phyloP scores from a whole-genome alignment of 2,888 invertebrate species.

The Apodemia hepburni region DNA sequence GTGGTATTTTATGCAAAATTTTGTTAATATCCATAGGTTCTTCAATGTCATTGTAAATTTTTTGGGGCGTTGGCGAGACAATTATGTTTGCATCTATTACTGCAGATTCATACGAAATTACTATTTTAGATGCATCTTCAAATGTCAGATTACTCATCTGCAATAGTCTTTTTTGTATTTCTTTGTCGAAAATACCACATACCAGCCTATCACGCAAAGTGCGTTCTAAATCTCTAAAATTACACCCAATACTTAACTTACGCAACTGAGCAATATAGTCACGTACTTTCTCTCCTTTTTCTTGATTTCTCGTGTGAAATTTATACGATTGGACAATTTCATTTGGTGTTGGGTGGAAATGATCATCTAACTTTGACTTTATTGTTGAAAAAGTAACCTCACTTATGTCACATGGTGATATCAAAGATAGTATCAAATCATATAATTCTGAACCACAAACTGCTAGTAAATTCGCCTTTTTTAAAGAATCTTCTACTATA shows the following conservation, averaged over 20 bases:
- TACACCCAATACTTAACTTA: not conserved
- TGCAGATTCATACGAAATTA: too few species aligned
- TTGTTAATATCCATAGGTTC: not conserved
- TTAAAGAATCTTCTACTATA: not conserved
- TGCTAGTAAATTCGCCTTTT: not conserved
- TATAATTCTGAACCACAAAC: not conserved
- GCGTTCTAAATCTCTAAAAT: not conserved
- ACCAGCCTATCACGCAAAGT: not conserved
- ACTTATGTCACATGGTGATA: not conserved
- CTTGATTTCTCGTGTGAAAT: not conserved
- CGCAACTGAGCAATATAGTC: conserved; percentile 1
- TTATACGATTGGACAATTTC: not conserved
- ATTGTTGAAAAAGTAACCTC: not conserved
- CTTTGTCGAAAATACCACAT: not conserved
- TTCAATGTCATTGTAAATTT: not conserved
- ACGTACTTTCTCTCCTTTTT: not conserved
- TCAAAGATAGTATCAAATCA: not conserved
- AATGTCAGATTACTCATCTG: not conserved
- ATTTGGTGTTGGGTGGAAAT: not conserved
- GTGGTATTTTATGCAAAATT: not conserved
- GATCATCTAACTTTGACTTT: not conserved
- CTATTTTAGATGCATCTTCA: not conserved
- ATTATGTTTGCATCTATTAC: not conserved
- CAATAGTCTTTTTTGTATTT: not conserved
- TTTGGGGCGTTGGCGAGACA: not conserved